Percentiles rank a stretch among this genome's conserved stretches.
Evolutionary conservation across 2,113 vertebrate genomes (phyloP).

Genomic region (Strix uralensis): DNA sequence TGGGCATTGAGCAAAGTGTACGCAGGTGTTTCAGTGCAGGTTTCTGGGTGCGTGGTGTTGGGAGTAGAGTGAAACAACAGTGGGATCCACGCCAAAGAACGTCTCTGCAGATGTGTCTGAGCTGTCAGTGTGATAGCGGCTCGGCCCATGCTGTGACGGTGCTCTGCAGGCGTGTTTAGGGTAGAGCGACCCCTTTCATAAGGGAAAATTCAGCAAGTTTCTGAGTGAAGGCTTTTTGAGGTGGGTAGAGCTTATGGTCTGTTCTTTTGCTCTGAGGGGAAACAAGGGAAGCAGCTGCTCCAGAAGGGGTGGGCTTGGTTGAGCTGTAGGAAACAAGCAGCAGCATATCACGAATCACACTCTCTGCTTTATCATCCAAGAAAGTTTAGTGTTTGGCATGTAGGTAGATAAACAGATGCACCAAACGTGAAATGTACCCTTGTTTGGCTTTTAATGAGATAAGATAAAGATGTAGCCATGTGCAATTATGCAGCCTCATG

Average conservation of each 20-base stretch:
- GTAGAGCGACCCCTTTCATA: not conserved
- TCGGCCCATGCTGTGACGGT: not conserved
- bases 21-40: fast-evolving
- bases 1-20: not conserved
- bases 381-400: not conserved
- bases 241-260: not conserved
- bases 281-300: not conserved
- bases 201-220: not conserved
- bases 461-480: not conserved
- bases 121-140: not conserved
- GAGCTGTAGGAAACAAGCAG: not conserved
- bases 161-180: not conserved
- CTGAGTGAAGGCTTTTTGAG: not conserved
- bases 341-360: fast-evolving
- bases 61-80: not conserved
- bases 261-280: not conserved
- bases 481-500: not conserved
- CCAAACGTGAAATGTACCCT: fast-evolving
- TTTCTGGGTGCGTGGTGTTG: not conserved
- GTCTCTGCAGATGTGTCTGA: not conserved
- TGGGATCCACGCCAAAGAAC: not conserved
- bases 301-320: not conserved
- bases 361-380: not conserved
- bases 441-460: not conserved
- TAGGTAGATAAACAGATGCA: not conserved